Conservation (phyloP, 2,797 vertebrate genomes). For the Labroides dimidiatus region DNA sequence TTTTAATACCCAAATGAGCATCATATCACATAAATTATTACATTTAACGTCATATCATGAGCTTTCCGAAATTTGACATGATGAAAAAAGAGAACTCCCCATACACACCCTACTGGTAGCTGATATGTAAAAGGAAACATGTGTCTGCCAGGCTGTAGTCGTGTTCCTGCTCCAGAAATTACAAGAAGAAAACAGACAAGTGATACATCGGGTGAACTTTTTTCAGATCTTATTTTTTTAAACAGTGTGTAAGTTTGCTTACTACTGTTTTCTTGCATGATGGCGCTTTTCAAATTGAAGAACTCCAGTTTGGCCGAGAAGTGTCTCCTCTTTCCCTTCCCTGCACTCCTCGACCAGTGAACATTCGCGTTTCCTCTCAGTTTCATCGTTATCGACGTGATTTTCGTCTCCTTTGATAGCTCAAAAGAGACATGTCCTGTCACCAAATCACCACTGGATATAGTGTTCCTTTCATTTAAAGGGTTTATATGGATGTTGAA, state of each 20-base stretch:
- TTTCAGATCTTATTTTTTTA: background rate
- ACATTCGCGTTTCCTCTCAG: slow-evolving; percentile 34
- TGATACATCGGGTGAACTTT: background rate
- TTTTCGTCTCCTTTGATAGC: slow-evolving; percentile 46
- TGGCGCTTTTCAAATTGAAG: slow-evolving; percentile 25
- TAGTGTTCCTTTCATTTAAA: background rate
- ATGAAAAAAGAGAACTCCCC: background rate
- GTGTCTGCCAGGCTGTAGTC: slow-evolving; percentile 58
- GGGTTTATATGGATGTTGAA: slow-evolving; percentile 51
- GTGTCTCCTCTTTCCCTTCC: background rate
- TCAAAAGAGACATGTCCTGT: slow-evolving; percentile 61
- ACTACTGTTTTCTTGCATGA: slow-evolving; percentile 37
- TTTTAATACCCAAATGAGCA: no score
- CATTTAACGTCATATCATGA: no score
- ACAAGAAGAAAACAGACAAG: background rate
- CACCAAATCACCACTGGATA: slow-evolving; percentile 48
- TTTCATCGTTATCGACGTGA: slow-evolving; percentile 34
- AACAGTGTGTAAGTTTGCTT: background rate
- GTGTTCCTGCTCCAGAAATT: background rate
- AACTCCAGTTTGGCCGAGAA: slow-evolving; percentile 13
- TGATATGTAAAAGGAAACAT: slow-evolving; percentile 63
- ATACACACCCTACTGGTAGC: slow-evolving; percentile 65
- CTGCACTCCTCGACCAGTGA: slow-evolving; percentile 28
- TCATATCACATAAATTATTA: no score
- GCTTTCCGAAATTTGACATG: no score